Percentiles rank a stretch among this genome's conserved stretches.
Evolutionary conservation across 2,113 vertebrate genomes (phyloP).

Genomic region (Rhabdomys dilectus): DNA sequence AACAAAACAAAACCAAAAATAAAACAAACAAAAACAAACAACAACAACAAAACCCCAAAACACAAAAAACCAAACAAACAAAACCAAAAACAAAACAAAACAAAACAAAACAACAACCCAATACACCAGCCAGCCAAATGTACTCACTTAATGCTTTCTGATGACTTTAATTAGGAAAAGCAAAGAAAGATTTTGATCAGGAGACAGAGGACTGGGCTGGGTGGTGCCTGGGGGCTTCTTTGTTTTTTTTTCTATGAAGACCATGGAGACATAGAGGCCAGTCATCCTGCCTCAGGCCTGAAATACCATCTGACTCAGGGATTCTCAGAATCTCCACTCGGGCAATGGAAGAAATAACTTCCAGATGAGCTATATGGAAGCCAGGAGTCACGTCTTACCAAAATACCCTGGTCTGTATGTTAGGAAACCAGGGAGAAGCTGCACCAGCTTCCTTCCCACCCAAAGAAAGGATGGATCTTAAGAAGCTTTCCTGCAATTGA

Average conservation of each 20-base stretch:
- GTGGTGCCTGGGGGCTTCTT: background rate
- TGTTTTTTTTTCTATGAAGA: background rate
- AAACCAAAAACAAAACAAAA: too few relatives aligned
- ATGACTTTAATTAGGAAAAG: constrained; percentile 4
- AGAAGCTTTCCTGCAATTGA: constrained; percentile 14
- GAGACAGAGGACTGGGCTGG: background rate
- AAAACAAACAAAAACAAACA: background rate
- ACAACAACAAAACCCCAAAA: background rate
- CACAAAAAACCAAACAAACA: too few relatives aligned
- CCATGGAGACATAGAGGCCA: background rate
- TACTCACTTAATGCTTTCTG: background rate
- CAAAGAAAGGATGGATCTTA: constrained; percentile 57
- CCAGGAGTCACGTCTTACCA: background rate
- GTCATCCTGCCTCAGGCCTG: background rate
- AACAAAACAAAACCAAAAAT: background rate
- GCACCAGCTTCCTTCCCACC: constrained; percentile 21
- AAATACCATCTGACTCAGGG: background rate
- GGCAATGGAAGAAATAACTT: constrained; percentile 7
- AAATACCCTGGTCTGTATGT: background rate
- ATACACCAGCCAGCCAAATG: background rate
- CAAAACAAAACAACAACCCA: too few relatives aligned
- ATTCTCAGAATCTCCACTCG: background rate
- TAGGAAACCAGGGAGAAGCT: constrained; percentile 13
- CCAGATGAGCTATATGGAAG: background rate
- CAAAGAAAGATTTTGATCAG: background rate